A percentile compares a stretch with the other conserved stretches of the same genome.
phyloP scores from a whole-genome alignment of 2,888 invertebrate genomes.

The Phyllotreta striolata region DNA sequence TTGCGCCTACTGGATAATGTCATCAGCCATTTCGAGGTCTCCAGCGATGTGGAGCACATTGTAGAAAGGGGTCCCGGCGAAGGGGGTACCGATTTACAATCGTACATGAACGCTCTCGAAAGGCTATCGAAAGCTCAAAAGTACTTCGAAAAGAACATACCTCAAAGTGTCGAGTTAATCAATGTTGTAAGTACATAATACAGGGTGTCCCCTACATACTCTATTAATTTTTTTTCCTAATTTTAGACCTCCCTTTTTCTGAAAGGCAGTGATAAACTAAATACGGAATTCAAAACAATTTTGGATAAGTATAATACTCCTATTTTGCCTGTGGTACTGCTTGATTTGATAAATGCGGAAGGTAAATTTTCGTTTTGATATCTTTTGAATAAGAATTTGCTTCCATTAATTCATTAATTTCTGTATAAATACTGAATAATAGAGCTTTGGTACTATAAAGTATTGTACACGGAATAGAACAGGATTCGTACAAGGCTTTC shows the following conservation, averaged over 20 bases:
- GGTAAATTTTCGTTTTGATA: constrained; percentile 42
- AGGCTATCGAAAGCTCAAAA: constrained; percentile 85
- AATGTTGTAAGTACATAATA: constrained; percentile 76
- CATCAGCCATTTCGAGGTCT: constrained; percentile 94
- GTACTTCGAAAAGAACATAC: constrained; percentile 92
- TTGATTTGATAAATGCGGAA: constrained; percentile 78
- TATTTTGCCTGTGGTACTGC: constrained; percentile 83
- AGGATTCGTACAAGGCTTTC: no score
- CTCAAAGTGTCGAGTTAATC: constrained; percentile 91
- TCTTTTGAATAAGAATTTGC: background rate
- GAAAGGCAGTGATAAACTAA: constrained; percentile 84
- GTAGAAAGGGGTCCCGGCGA: constrained; percentile 85
- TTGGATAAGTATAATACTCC: constrained; percentile 87
- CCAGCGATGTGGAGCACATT: constrained; percentile 86
- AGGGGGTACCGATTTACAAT: constrained; percentile 64
- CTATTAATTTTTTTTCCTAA: no score
- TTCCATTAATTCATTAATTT: no score
- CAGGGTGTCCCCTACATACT: no score
- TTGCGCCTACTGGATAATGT: constrained; percentile 90
- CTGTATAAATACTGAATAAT: no score
- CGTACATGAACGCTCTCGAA: constrained; percentile 77
- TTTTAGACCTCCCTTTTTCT: constrained; percentile 76
- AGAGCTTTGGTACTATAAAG: no score
- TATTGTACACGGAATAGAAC: no score
- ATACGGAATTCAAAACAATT: constrained; percentile 87